Evolutionary conservation across 2,888 invertebrate genomes (phyloP).

Genomic region (Drosophila tripunctata): DNA sequence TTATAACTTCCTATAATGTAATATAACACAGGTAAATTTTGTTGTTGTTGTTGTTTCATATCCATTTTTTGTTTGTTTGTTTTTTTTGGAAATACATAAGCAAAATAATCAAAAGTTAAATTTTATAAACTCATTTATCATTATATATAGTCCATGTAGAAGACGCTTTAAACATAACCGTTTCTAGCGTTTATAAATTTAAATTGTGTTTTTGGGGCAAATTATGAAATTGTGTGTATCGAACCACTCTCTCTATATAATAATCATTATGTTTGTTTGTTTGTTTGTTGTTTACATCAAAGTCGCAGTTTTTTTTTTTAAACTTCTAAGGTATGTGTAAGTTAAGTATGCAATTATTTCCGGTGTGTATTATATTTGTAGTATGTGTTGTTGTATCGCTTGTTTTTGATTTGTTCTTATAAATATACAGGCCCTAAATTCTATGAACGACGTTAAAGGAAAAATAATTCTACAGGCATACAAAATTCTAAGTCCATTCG

Average conservation of each 20-base stretch:
- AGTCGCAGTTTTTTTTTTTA: background rate
- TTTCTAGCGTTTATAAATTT: background rate
- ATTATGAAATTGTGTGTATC: conserved; percentile 4
- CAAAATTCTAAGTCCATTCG: conserved; percentile 81
- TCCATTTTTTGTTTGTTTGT: conserved; percentile 21
- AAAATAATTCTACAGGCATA: conserved; percentile 78
- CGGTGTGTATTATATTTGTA: too few species aligned
- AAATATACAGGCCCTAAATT: conserved; percentile 66
- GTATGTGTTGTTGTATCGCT: conserved; percentile 5
- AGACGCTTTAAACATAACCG: conserved; percentile 4
- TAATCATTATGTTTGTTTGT: background rate
- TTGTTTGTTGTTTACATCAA: background rate
- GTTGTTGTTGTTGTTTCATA: conserved; percentile 33
- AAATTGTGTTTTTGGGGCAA: background rate
- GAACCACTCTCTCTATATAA: conserved; percentile 1
- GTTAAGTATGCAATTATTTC: conserved; percentile 19
- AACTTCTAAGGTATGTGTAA: conserved; percentile 13
- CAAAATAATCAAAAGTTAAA: conserved; percentile 37
- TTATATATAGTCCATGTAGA: conserved; percentile 1
- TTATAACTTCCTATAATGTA: conserved; percentile 77
- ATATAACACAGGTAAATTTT: conserved; percentile 74
- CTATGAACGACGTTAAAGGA: conserved; percentile 75
- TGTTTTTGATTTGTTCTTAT: conserved; percentile 49
- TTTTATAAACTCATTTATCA: too few species aligned
- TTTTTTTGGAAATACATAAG: conserved; percentile 45